Evolutionary conservation across 2,888 invertebrate genomes (phyloP).

Genomic region (Melolontha melolontha): DNA sequence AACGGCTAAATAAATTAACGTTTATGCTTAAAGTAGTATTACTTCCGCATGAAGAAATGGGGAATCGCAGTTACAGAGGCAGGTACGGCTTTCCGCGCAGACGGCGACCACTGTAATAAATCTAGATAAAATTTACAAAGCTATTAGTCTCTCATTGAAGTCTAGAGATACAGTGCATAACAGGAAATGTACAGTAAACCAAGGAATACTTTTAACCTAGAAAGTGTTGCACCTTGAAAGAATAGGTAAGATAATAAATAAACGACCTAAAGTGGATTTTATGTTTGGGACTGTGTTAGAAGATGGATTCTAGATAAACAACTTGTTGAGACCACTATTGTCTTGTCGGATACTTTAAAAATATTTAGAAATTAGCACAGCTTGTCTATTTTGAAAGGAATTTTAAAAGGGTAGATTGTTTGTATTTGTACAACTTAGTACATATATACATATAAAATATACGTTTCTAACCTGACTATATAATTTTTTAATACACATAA

Average conservation of each 20-base stretch:
- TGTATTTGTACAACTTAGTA: no score
- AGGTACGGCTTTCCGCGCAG: slow-evolving; percentile 1
- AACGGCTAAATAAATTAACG: slow-evolving; percentile 26
- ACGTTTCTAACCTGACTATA: no score
- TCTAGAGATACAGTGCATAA: slow-evolving; percentile 1
- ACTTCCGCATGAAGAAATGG: slow-evolving; percentile 29
- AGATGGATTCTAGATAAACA: slow-evolving; percentile 7
- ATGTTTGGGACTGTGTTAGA: slow-evolving; percentile 9
- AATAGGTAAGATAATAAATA: slow-evolving; percentile 26
- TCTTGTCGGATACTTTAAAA: not conserved
- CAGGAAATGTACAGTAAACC: slow-evolving; percentile 2
- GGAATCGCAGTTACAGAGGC: slow-evolving; percentile 12
- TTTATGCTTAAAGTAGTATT: slow-evolving; percentile 17
- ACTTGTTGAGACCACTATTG: not conserved
- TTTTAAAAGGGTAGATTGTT: no score
- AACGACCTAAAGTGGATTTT: slow-evolving; percentile 17
- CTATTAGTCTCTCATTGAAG: slow-evolving; percentile 26
- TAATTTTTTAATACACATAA: no score
- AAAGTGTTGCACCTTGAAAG: slow-evolving; percentile 5
- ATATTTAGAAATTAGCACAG: no score
- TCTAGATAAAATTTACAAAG: slow-evolving; percentile 32
- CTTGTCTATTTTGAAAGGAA: no score
- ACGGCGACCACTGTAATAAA: slow-evolving; percentile 17
- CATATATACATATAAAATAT: no score
- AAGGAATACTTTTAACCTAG: no score